Evolutionary conservation across 64 coral and sea anemone species (phyloP).

Genomic region (Pachyseris speciosa): DNA sequence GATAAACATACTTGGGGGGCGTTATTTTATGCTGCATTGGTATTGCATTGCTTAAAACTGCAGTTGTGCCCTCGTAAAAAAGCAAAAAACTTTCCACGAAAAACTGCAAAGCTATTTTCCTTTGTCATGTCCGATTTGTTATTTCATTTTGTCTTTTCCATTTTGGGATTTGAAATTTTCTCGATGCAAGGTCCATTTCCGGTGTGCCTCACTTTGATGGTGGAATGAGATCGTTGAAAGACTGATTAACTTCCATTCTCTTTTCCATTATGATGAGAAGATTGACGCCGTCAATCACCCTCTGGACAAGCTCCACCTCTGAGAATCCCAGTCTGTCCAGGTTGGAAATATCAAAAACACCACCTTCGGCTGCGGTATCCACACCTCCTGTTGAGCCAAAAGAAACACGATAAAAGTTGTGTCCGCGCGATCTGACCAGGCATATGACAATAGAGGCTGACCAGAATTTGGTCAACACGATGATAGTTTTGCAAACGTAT

Average conservation of each 20-base stretch:
- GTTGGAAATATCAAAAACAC: conserved; percentile 90
- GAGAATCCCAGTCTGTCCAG: conserved; percentile 87
- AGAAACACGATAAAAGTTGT: background rate
- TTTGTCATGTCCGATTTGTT: conserved; percentile 9
- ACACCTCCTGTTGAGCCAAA: conserved; percentile 63
- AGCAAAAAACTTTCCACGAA: conserved; percentile 23
- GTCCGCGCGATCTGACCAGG: no score
- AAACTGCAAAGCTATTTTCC: background rate
- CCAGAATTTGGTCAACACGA: no score
- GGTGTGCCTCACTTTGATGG: background rate
- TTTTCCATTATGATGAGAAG: conserved; percentile 69
- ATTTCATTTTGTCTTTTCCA: background rate
- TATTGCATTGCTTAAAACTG: background rate
- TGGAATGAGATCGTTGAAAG: conserved; percentile 66
- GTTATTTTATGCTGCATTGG: background rate
- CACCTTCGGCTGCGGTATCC: conserved; percentile 85
- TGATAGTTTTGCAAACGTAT: no score
- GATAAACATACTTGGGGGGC: background rate
- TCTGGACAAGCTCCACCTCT: conserved; percentile 84
- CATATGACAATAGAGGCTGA: no score
- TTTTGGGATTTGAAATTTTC: background rate
- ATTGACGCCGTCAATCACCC: conserved; percentile 71
- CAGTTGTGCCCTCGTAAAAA: conserved; percentile 37
- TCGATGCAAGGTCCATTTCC: background rate
- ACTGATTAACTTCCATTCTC: conserved; percentile 10